Conservation (phyloP, 1,140 invertebrate genomes). For the Bombus confusus region DNA sequence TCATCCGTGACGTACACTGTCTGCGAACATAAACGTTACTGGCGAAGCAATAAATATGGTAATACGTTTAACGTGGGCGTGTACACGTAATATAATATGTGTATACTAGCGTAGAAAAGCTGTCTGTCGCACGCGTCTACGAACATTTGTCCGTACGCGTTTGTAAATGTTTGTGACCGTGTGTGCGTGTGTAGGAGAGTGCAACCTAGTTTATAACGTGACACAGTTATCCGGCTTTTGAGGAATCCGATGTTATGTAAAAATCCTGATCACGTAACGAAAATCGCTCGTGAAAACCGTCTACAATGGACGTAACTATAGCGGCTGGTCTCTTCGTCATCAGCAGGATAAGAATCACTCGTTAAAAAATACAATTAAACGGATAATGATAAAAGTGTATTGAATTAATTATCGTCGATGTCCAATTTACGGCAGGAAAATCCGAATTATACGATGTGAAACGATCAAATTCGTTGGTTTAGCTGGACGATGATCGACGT, state of each 20-base stretch:
- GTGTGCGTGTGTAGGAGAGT: neutral
- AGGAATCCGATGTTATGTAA: constrained; percentile 8
- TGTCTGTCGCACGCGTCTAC: neutral
- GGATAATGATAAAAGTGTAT: too few relatives aligned
- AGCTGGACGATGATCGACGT: neutral
- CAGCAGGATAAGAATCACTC: neutral
- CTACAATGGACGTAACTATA: neutral
- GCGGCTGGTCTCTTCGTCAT: neutral
- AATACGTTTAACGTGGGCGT: constrained; percentile 61
- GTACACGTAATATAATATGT: constrained; percentile 23
- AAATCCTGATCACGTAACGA: constrained; percentile 23
- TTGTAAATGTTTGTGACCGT: neutral
- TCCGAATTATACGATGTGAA: neutral
- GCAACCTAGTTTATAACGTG: constrained; percentile 4
- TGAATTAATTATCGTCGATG: neutral
- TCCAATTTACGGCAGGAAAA: neutral
- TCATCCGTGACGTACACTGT: constrained; percentile 54
- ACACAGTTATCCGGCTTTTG: constrained; percentile 1
- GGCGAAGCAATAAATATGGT: constrained; percentile 67
- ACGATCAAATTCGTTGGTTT: neutral
- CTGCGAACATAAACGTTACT: constrained; percentile 51
- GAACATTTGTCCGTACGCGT: neutral
- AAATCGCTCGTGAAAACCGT: neutral
- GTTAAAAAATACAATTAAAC: neutral
- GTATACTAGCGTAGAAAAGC: constrained; percentile 2